Evolutionary conservation across 1,140 invertebrate species (phyloP).

Genomic region (Plodia interpunctella): DNA sequence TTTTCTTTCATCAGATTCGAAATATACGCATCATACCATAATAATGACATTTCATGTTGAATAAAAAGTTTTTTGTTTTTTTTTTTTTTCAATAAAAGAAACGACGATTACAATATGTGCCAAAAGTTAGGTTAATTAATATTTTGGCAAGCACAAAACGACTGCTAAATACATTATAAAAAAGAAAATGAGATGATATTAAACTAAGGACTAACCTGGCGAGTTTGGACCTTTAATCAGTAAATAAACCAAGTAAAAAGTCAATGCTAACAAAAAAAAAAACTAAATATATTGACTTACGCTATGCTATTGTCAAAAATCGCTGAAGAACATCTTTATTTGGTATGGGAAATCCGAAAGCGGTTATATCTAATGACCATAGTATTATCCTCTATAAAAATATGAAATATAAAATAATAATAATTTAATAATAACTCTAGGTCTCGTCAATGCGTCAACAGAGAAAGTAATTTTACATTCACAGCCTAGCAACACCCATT

Average conservation of each 20-base stretch:
- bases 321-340: conserved; percentile 15
- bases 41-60: conserved; percentile 7
- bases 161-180: too few relatives aligned
- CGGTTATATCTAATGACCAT: conserved; percentile 14
- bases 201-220: too few relatives aligned
- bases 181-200: too few relatives aligned
- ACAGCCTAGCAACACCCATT: conserved; percentile 45
- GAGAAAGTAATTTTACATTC: conserved; percentile 41
- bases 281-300: background rate
- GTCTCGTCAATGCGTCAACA: conserved; percentile 24
- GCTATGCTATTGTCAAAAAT: conserved; percentile 1
- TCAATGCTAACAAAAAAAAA: conserved; percentile 2
- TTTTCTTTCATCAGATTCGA: background rate
- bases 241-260: too few relatives aligned
- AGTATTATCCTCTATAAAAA: conserved; percentile 24
- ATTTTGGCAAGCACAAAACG: too few relatives aligned
- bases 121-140: too few relatives aligned
- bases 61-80: background rate
- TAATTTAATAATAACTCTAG: conserved; percentile 35
- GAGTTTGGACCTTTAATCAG: too few relatives aligned
- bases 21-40: conserved; percentile 16
- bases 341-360: conserved; percentile 16
- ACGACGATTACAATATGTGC: too few relatives aligned
- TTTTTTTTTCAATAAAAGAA: too few relatives aligned
- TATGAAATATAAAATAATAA: conserved; percentile 34